Evolutionary conservation across 2,797 vertebrate species (phyloP).

Genomic region (Craterocephalus amniculus): DNA sequence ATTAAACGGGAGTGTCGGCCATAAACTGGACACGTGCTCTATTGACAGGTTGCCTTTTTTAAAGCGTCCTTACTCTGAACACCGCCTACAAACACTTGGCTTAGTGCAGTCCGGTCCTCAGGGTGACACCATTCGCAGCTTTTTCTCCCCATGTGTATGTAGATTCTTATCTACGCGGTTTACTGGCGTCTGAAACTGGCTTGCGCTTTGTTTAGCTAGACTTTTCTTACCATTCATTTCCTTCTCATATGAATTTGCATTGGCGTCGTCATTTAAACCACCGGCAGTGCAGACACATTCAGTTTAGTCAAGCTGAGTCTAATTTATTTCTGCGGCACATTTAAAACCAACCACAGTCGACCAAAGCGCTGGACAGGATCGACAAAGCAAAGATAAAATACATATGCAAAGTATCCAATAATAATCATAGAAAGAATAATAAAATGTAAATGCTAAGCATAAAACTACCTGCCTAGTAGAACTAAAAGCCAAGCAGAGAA

Average conservation of each 20-base stretch:
- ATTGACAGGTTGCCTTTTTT: slow-evolving; percentile 42
- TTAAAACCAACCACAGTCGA: too few species aligned
- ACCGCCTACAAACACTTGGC: slow-evolving; percentile 20
- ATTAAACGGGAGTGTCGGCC: slow-evolving; percentile 43
- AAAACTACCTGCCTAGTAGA: too few species aligned
- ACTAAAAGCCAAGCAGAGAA: too few species aligned
- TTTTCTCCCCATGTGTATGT: slow-evolving; percentile 21
- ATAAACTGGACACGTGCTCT: slow-evolving; percentile 36
- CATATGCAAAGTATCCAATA: too few species aligned
- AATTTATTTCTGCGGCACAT: too few species aligned
- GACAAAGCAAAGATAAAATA: too few species aligned
- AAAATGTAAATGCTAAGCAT: too few species aligned
- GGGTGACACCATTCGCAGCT: slow-evolving; percentile 37
- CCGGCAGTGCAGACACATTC: background rate
- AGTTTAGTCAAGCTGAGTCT: too few species aligned
- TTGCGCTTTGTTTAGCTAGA: slow-evolving; percentile 11
- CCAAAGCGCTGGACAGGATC: too few species aligned
- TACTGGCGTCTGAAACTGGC: slow-evolving; percentile 27
- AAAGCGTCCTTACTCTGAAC: slow-evolving; percentile 21
- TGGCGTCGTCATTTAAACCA: background rate
- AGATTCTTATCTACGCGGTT: too few species aligned
- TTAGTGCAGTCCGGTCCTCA: slow-evolving; percentile 31
- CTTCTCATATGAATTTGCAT: slow-evolving; percentile 1
- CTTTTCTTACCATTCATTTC: background rate
- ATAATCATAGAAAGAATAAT: too few species aligned